Conservation (phyloP, 2,888 invertebrate species). For the Acleris literana region DNA sequence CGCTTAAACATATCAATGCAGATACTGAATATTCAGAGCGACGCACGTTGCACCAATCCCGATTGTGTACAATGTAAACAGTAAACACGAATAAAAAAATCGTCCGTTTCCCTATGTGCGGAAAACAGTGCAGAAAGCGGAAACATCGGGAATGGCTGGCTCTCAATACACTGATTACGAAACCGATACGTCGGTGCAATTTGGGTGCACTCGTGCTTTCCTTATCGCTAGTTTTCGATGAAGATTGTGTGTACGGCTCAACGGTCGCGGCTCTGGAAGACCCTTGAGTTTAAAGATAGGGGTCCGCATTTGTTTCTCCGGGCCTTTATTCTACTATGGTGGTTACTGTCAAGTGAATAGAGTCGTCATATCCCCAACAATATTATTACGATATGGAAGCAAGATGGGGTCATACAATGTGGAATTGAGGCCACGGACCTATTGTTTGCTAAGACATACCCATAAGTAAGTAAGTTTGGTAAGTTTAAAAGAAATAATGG, state of each 20-base stretch:
- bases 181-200: slow-evolving; percentile 32
- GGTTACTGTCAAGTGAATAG: too few species aligned
- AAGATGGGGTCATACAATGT: too few species aligned
- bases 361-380: too few species aligned
- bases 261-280: slow-evolving; percentile 1
- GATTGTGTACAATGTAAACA: slow-evolving; percentile 58
- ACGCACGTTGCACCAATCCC: slow-evolving; percentile 52
- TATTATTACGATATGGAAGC: too few species aligned
- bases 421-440: too few species aligned
- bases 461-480: too few species aligned
- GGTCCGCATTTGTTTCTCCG: neutral
- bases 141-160: slow-evolving; percentile 49
- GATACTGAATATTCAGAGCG: slow-evolving; percentile 57
- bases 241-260: slow-evolving; percentile 12
- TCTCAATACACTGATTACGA: slow-evolving; percentile 56
- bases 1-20: slow-evolving; percentile 61
- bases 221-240: slow-evolving; percentile 15
- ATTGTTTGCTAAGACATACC: too few species aligned
- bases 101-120: slow-evolving; percentile 38
- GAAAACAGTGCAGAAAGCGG: slow-evolving; percentile 48
- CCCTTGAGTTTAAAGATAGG: neutral
- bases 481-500: too few species aligned
- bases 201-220: slow-evolving; percentile 29
- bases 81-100: slow-evolving; percentile 49
- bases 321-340: too few species aligned